Conservation (phyloP, 2,797 vertebrate genomes). For the Characodon lateralis region DNA sequence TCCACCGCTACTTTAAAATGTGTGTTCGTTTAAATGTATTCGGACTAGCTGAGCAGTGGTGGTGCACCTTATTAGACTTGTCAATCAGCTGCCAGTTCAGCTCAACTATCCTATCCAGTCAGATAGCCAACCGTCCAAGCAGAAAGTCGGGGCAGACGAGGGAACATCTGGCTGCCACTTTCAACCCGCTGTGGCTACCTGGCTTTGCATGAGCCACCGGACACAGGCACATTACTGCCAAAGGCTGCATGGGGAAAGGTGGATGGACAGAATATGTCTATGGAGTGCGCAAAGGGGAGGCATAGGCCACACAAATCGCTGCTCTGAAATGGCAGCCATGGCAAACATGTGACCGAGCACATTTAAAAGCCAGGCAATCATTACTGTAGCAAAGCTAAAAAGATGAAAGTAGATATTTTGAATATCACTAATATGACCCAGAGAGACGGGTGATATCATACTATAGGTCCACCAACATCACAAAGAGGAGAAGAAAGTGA, state of each 20-base stretch:
- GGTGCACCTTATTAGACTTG: constrained; percentile 54
- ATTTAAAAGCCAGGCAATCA: constrained; percentile 44
- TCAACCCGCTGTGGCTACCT: constrained; percentile 60
- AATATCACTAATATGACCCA: constrained; percentile 61
- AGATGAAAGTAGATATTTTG: constrained; percentile 30
- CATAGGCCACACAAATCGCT: constrained; percentile 19
- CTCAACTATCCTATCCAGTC: constrained; percentile 42
- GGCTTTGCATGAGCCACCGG: constrained; percentile 50
- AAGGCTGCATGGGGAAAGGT: constrained; percentile 46
- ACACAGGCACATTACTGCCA: constrained; percentile 46
- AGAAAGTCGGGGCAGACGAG: constrained; percentile 51
- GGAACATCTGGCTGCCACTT: constrained; percentile 69
- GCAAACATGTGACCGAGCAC: constrained; percentile 50
- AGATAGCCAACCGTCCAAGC: constrained; percentile 35
- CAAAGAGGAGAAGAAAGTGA: constrained; percentile 17
- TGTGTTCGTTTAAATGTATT: constrained; percentile 19
- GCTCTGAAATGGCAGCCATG: constrained; percentile 51
- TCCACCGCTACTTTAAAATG: constrained; percentile 10
- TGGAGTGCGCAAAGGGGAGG: constrained; percentile 24
- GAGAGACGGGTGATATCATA: constrained; percentile 59
- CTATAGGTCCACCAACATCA: constrained; percentile 30
- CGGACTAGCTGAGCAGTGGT: constrained; percentile 43
- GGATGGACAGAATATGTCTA: constrained; percentile 37
- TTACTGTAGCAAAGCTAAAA: constrained; percentile 17
- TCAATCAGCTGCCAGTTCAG: constrained; percentile 61